These are phyloP conservation scores for Jordanella pulchra DNA, from an alignment of 2,797 vertebrate species.

Conservation along the genomic window DNA sequence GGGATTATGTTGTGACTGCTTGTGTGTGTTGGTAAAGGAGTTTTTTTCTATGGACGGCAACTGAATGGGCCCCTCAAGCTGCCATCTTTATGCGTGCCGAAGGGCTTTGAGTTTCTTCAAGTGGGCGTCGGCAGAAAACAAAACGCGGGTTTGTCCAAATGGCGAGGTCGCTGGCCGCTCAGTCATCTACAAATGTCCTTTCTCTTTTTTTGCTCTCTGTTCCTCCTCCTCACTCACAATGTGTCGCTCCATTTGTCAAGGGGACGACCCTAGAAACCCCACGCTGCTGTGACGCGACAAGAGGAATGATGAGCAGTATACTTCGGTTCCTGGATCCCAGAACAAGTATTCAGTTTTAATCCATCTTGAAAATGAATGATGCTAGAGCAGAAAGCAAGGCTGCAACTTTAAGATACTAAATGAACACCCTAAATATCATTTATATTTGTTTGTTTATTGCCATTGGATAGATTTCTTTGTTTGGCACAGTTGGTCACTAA, in stretches of 20 bases:
- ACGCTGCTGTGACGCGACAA: conserved; percentile 42
- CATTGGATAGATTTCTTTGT: background rate
- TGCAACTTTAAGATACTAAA: conserved; percentile 13
- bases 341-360: conserved; percentile 39
- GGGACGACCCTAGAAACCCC: conserved; percentile 59
- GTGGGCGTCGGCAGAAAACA: conserved; percentile 50
- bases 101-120: conserved; percentile 76
- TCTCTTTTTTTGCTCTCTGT: conserved; percentile 45
- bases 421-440: background rate
- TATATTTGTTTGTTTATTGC: background rate
- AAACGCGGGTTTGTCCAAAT: conserved; percentile 46
- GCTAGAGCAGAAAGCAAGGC: conserved; percentile 24
- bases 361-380: conserved; percentile 32
- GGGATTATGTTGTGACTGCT: conserved; percentile 67
- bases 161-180: conserved; percentile 55
- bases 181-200: conserved; percentile 64
- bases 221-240: conserved; percentile 49
- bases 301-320: conserved; percentile 39
- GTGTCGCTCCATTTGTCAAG: conserved; percentile 69
- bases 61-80: conserved; percentile 71
- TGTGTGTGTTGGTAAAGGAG: conserved; percentile 50
- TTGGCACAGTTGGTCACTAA: background rate
- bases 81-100: conserved; percentile 49
- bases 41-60: conserved; percentile 63
- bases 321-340: conserved; percentile 17